These are phyloP conservation scores for Iselma pallidipennis DNA, from an alignment of 2,888 invertebrate genomes.

Conservation along the genomic window DNA sequence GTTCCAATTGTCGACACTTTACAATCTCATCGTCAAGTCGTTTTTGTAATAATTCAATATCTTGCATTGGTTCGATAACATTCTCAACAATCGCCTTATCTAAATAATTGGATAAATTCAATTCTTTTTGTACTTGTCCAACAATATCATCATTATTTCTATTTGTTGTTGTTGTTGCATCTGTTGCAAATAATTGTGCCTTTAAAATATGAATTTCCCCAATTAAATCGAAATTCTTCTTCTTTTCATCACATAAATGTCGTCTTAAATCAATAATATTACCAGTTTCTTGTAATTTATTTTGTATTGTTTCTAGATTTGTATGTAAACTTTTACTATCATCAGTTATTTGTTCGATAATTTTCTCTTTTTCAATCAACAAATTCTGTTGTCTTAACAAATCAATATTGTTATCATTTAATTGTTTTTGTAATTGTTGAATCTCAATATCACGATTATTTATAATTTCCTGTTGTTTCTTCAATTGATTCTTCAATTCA, in stretches of 20 bases:
- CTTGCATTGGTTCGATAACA: conserved; percentile 21
- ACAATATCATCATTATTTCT: conserved; percentile 57
- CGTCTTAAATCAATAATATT: conserved; percentile 57
- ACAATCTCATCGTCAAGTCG: conserved; percentile 9
- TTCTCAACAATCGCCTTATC: conserved; percentile 58
- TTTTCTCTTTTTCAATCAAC: conserved; percentile 63
- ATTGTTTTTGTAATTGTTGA: conserved; percentile 57
- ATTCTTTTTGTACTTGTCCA: conserved; percentile 61
- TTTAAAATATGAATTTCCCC: conserved; percentile 47
- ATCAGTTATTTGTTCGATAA: conserved; percentile 63
- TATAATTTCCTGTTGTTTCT: conserved; percentile 57
- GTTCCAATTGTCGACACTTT: conserved; percentile 3
- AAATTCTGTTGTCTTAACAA: conserved; percentile 61
- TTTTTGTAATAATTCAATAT: conserved; percentile 53
- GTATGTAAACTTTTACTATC: conserved; percentile 62
- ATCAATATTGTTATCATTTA: conserved; percentile 59
- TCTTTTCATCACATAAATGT: conserved; percentile 61
- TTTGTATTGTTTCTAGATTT: conserved; percentile 58
- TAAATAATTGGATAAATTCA: conserved; percentile 64
- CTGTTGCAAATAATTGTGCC: conserved; percentile 51
- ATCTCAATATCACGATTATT: conserved; percentile 61
- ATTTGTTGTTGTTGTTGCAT: conserved; percentile 48
- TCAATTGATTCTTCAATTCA: conserved; percentile 4
- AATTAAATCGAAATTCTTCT: conserved; percentile 52
- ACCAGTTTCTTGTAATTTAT: conserved; percentile 60